These are phyloP conservation scores for Macquaria ambigua DNA, from an alignment of 2,113 vertebrate genomes.

Conservation along the genomic window DNA sequence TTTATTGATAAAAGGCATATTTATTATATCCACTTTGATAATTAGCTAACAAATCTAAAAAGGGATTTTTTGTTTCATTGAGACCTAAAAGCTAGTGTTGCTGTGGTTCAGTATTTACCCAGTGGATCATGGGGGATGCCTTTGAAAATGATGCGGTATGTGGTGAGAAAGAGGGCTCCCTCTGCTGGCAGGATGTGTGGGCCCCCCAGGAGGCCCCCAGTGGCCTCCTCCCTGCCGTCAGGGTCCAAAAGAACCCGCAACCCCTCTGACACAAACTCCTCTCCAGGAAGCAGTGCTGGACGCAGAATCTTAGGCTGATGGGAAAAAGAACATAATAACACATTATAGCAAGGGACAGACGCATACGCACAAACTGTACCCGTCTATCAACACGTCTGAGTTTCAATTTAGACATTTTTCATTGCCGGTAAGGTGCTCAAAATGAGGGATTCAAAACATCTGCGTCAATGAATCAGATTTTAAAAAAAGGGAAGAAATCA, in stretches of 20 bases:
- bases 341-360: slow-evolving; percentile 12
- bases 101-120: slow-evolving; percentile 79
- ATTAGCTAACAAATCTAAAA: background rate
- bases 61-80: background rate
- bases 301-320: slow-evolving; percentile 95
- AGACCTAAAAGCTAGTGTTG: background rate
- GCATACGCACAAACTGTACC: background rate
- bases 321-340: slow-evolving; percentile 34
- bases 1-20: background rate
- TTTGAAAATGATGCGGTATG: slow-evolving; percentile 97
- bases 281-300: slow-evolving; percentile 93
- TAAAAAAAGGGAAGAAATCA: slow-evolving; percentile 40
- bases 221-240: slow-evolving; percentile 95
- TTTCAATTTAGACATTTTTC: slow-evolving; percentile 15
- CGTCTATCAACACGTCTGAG: slow-evolving; percentile 5
- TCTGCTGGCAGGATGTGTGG: slow-evolving; percentile 98
- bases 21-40: too few relatives aligned
- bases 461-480: slow-evolving; percentile 42
- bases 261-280: slow-evolving; percentile 95
- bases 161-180: slow-evolving; percentile 97
- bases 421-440: slow-evolving; percentile 20
- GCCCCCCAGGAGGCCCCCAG: slow-evolving; percentile 93
- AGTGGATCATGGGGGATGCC: slow-evolving; percentile 95
- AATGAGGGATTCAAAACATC: slow-evolving; percentile 15
- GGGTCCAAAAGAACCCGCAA: slow-evolving; percentile 95